These are phyloP conservation scores for Corynorhinus townsendii DNA, from an alignment of 2,113 vertebrate species.

Conservation along the genomic window DNA sequence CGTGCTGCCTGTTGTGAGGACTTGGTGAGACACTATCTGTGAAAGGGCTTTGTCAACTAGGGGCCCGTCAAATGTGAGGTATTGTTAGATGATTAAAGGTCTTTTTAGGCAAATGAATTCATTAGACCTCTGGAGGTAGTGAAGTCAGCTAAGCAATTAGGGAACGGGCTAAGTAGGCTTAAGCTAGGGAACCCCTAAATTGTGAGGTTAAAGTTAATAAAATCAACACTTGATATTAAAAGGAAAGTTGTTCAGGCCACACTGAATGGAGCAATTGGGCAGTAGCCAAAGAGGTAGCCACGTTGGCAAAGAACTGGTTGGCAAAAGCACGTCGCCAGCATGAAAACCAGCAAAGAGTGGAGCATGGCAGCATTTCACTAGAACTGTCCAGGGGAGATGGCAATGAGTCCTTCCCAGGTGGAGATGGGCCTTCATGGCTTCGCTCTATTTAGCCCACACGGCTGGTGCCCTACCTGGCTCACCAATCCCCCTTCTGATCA, in stretches of 20 bases:
- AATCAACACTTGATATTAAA: background rate
- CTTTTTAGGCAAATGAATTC: background rate
- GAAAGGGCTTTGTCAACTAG: background rate
- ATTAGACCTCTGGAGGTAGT: background rate
- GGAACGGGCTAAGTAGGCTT: background rate
- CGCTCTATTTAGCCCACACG: background rate
- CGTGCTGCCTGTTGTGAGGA: rapidly evolving
- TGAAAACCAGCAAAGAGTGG: background rate
- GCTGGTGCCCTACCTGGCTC: background rate
- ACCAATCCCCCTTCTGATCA: background rate
- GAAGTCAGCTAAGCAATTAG: background rate
- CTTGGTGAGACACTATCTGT: background rate
- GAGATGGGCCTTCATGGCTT: background rate
- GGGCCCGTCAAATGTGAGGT: background rate
- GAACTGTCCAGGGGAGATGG: background rate
- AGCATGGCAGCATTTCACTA: rapidly evolving
- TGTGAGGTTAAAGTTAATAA: background rate
- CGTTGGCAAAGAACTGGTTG: background rate
- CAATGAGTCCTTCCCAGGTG: rapidly evolving
- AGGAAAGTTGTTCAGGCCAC: background rate
- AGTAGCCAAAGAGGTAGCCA: background rate
- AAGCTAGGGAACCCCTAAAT: background rate
- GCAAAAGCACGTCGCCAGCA: background rate
- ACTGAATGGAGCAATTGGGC: background rate
- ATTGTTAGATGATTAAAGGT: background rate